A percentile compares a stretch with the other conserved stretches of the same genome.
Evolutionary conservation across 2,888 invertebrate genomes (phyloP).

Genomic region (Torymus texanus): DNA sequence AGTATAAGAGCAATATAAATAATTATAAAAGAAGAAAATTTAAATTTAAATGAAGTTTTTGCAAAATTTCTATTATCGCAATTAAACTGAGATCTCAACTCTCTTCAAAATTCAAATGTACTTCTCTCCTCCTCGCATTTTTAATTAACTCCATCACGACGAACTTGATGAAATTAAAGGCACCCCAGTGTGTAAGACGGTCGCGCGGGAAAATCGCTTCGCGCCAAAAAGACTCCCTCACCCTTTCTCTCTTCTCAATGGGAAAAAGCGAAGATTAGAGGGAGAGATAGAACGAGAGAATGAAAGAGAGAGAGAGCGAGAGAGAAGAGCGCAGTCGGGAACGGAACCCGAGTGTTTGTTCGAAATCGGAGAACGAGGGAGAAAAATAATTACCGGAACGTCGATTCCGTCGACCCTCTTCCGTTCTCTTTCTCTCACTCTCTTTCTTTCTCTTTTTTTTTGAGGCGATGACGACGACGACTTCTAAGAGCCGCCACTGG

Average conservation of each 20-base stretch:
- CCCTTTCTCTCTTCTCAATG: neutral
- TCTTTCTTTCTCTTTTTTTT: neutral
- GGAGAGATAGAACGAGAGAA: conserved; percentile 36
- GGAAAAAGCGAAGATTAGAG: conserved; percentile 30
- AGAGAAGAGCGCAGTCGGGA: neutral
- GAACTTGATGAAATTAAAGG: too few species aligned
- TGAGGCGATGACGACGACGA: neutral
- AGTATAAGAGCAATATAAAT: too few species aligned
- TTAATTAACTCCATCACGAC: neutral
- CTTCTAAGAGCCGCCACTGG: neutral
- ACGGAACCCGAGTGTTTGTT: conserved; percentile 44
- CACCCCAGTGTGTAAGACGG: too few species aligned
- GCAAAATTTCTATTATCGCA: too few species aligned
- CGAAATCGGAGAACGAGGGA: conserved; percentile 40
- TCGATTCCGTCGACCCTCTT: conserved; percentile 32
- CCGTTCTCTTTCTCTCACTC: neutral
- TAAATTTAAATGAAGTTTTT: too few species aligned
- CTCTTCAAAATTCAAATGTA: neutral
- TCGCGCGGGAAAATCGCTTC: conserved; percentile 7
- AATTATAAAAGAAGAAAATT: too few species aligned
- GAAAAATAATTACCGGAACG: conserved; percentile 51
- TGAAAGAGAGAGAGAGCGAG: conserved; percentile 21
- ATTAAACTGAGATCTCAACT: too few species aligned
- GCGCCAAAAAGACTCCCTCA: neutral
- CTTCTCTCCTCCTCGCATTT: conserved; percentile 6